Base-by-base conservation (phyloP, 2,113 vertebrate genomes). In the Sakesphorus luctuosus region DNA sequence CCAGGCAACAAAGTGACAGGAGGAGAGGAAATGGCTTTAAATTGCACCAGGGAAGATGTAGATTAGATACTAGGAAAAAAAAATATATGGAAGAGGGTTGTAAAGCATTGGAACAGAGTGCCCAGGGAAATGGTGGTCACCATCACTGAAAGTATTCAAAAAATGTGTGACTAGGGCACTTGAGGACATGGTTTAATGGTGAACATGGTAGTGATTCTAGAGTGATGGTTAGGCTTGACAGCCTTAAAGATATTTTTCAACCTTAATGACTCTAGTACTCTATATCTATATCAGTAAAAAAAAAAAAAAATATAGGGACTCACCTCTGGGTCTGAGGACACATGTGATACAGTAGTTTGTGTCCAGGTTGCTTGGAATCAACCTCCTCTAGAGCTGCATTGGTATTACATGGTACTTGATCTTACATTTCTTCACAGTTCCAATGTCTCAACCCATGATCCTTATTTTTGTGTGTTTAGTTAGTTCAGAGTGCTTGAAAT, bases 351-450 rank as follows among this genome's bases (percentile, higher is more conserved):
- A 56, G 4, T 59, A 25, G 15, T 43, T 66, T 72, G 13, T 65
- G 36, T 66, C 46, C 55, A 65, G 40, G 35, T 31, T 19, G 1
- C 63, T 56, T 3, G 5, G 26, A 29, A 52, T 61, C 53, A 52
- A 16, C 9, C 1, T 69, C 2, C 7, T 44, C 20, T 67, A 61
- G 20, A 65, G 15, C 6, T 80, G 18, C 15, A 44, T 4, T 72
- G 11, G 6, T 50, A 47, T 61, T 35, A 35, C 18, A 9, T 5
- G 29, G 18, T 33, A 47, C 2, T 26, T 81, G 0, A 0, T 44
- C 26, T 18, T 53, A 7, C 33, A 71, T 44, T 75, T 71, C 56
- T 83, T 76, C 58, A 86, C 26, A 5, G 5, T 47, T 93, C 25
- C 11, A 26, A 29, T 36, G n/a, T 68, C 15, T 36, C 50, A 77